phyloP scores from a whole-genome alignment of 1,140 invertebrate species.

The Mylabris phalerata region DNA sequence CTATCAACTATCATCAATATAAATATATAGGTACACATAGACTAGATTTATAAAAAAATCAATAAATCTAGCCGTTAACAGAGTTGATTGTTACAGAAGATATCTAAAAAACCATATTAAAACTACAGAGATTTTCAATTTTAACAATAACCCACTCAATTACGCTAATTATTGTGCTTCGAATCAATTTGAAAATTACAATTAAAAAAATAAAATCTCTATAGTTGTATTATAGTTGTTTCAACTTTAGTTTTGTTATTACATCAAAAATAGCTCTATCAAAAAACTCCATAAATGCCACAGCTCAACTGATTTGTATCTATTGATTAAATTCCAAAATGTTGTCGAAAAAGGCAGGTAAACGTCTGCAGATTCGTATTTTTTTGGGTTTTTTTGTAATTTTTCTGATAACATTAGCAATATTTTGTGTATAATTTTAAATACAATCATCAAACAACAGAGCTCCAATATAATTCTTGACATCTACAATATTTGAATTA shows the following conservation, averaged over 20 bases:
- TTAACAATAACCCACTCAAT: too few species aligned
- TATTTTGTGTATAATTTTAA: neutral
- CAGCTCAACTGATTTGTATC: slow-evolving; percentile 31
- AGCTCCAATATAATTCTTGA: slow-evolving; percentile 15
- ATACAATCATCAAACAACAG: neutral
- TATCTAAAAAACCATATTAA: neutral
- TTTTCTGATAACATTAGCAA: neutral
- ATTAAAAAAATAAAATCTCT: neutral
- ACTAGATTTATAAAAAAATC: slow-evolving; percentile 3
- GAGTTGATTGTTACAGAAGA: slow-evolving; percentile 33
- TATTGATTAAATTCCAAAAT: slow-evolving; percentile 7
- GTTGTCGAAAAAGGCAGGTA: slow-evolving; percentile 31
- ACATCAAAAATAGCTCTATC: slow-evolving; percentile 40
- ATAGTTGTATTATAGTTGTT: neutral
- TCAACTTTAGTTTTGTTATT: neutral
- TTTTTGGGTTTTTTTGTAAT: slow-evolving; percentile 3
- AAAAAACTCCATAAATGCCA: slow-evolving; percentile 35
- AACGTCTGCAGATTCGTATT: slow-evolving; percentile 8
- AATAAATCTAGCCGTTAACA: slow-evolving; percentile 17
- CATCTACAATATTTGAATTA: slow-evolving; percentile 31
- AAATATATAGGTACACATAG: slow-evolving; percentile 21
- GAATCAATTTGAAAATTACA: slow-evolving; percentile 7
- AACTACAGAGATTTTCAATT: too few species aligned
- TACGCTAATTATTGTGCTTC: neutral
- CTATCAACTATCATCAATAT: slow-evolving; percentile 20